Evolutionary conservation across 2,113 vertebrate genomes (phyloP), one percentile per base, ranked within the genome.

Genomic region (Thamnaconus septentrionalis): DNA sequence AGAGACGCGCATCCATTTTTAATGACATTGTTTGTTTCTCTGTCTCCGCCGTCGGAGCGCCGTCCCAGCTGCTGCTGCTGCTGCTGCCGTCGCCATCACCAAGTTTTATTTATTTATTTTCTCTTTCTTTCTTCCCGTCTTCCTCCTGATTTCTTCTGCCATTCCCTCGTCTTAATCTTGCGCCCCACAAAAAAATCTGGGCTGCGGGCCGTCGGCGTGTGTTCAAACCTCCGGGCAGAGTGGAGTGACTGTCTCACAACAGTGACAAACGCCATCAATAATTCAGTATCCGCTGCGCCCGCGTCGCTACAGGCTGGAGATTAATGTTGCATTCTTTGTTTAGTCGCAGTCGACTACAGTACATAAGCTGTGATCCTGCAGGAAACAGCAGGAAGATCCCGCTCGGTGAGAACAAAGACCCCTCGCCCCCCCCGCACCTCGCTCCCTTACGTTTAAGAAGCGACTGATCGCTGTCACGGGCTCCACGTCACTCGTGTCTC

Each of bases 1-100:
- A 81, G 72, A 86, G 74, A 84, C 76, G 83, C 72, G 79, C 88
- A 91, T 92, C 62, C 69, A 92, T 91, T 83, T 91, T 91, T 92
- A 85, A 91, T 93, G 87, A 81, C 69, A 81, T 73, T 90, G 89
- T 91, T 90, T 88, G 79, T 88, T 58, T n/a, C 39, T 41, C 4
- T 41, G 47, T 40, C 50, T 52, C 74, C 72, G 61, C 54, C 40
- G 74, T 71, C 18, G 18, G 18, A 31, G 18, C 18, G 18, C 79
- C 60, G 66, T 68, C 49, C 40, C 67, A 18, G 39, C 4, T 10
- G 12, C 50, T 51, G 2, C 12, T 43, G 44, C n/a, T n/a, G 9
- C 60, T 57, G 42, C 59, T 3, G 6, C 66, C 51, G 51, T 80
- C 80, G n/a, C 18, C 18, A 31, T 31, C 18, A 31, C 18, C 18